These are phyloP conservation scores for Heliocidaris tuberculata DNA, from an alignment of 35 echinoderm and acorn worm species.

Conservation along the genomic window DNA sequence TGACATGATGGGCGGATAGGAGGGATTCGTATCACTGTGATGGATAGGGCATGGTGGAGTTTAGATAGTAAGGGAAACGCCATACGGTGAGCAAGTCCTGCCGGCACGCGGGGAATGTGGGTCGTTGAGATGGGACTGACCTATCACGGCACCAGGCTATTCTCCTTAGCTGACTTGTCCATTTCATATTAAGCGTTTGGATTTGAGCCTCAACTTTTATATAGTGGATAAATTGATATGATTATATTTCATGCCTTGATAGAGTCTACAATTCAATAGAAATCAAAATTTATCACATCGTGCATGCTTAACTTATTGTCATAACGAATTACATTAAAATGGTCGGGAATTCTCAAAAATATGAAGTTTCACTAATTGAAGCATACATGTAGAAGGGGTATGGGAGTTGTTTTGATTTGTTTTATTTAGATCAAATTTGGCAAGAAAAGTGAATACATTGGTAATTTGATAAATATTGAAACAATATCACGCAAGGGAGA, in stretches of 20 bases:
- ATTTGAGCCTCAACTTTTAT: not conserved
- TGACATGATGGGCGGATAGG: not conserved
- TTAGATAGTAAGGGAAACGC: not conserved
- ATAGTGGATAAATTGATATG: not conserved
- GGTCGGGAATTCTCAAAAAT: not conserved
- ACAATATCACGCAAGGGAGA: not conserved
- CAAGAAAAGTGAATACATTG: not conserved
- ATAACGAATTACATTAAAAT: not conserved
- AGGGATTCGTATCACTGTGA: not conserved
- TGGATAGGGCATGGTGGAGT: not conserved
- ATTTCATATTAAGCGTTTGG: not conserved
- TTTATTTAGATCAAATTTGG: not conserved
- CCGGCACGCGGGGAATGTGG: constrained; percentile 43
- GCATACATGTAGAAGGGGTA: not conserved
- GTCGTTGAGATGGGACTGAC: constrained; percentile 34
- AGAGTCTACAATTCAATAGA: not conserved
- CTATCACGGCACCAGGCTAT: constrained; percentile 1
- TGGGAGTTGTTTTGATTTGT: not conserved
- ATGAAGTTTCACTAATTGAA: not conserved
- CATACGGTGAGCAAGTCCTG: not conserved
- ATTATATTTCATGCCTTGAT: not conserved
- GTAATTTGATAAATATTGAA: not conserved
- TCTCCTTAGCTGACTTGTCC: not conserved
- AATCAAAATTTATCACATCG: not conserved
- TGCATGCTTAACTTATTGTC: not conserved